These are phyloP conservation scores for Fragum sueziense DNA, from an alignment of 2,888 invertebrate species.

Conservation along the genomic window DNA sequence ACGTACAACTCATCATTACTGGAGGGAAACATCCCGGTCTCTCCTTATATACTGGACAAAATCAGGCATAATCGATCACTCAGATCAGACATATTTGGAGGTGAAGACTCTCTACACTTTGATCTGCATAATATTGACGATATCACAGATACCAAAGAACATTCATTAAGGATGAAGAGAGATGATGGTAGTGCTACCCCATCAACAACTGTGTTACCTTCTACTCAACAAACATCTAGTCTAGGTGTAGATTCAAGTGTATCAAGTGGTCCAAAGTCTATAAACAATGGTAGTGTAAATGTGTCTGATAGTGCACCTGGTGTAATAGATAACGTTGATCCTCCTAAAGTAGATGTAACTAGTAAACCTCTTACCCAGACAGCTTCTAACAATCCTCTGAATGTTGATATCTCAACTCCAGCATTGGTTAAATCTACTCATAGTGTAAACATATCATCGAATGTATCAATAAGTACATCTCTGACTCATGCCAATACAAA, in stretches of 20 bases:
- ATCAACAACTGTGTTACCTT: neutral
- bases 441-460: neutral
- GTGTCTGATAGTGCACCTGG: neutral
- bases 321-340: neutral
- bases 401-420: neutral
- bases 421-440: neutral
- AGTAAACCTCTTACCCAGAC: neutral
- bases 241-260: neutral
- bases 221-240: neutral
- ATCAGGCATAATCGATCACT: neutral
- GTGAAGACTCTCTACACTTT: neutral
- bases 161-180: neutral
- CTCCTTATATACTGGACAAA: slow-evolving; percentile 28
- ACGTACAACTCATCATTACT: slow-evolving; percentile 26
- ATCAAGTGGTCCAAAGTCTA: neutral
- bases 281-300: neutral
- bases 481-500: neutral
- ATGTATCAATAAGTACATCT: neutral
- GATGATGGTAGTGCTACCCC: neutral
- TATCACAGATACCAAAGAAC: neutral
- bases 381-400: neutral
- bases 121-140: neutral
- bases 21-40: slow-evolving; percentile 43
- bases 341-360: neutral
- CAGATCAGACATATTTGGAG: neutral